phyloP scores from a whole-genome alignment of 1,140 invertebrate species.

The Procambarus virginalis region DNA sequence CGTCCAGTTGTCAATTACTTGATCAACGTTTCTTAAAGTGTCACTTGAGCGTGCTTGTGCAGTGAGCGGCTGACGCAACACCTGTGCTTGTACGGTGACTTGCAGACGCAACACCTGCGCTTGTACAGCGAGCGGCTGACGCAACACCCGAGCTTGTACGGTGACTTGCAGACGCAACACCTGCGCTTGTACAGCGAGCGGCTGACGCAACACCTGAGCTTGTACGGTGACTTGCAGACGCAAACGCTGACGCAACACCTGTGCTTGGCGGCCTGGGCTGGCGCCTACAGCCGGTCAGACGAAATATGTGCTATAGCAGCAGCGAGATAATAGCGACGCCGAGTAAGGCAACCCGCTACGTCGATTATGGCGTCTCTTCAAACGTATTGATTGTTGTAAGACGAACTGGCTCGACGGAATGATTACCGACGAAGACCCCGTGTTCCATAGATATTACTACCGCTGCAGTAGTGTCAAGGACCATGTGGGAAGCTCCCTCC shows the following conservation, averaged over 20 bases:
- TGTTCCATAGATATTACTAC: slow-evolving; percentile 63
- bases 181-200: too few species aligned
- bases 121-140: too few species aligned
- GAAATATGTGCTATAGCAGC: not conserved
- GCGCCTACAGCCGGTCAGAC: slow-evolving; percentile 6
- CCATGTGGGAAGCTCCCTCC: slow-evolving; percentile 34
- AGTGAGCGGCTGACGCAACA: not conserved
- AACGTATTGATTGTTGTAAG: slow-evolving; percentile 62
- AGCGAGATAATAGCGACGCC: not conserved
- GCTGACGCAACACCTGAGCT: too few species aligned
- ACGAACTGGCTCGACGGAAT: slow-evolving; percentile 18
- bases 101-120: not conserved
- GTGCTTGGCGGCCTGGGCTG: not conserved
- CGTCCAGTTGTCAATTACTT: not conserved
- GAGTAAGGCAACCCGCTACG: not conserved
- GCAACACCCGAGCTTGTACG: too few species aligned
- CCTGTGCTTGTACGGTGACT: too few species aligned
- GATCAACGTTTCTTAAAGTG: not conserved
- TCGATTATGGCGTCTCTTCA: slow-evolving; percentile 48
- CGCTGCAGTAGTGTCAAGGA: slow-evolving; percentile 11
- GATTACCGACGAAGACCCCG: slow-evolving; percentile 16
- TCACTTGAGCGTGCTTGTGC: not conserved
- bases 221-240: too few species aligned
- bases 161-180: too few species aligned
- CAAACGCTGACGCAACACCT: slow-evolving; percentile 6